These are phyloP conservation scores for Ellobium chinense DNA, from an alignment of 2,888 invertebrate species.

Conservation along the genomic window DNA sequence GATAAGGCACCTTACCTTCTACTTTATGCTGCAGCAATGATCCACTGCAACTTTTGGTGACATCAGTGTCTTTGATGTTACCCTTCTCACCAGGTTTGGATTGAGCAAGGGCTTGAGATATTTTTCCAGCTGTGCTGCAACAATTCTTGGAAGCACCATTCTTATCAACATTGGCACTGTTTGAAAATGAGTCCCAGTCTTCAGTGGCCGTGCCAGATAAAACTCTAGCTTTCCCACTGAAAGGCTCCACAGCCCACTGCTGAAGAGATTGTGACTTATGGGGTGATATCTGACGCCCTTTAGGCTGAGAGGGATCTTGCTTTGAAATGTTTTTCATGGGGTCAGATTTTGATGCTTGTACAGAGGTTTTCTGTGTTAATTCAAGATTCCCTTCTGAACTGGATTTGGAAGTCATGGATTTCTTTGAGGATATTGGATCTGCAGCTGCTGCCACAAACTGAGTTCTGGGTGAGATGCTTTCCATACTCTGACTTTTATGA, in stretches of 20 bases:
- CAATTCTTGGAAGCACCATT: too few relatives aligned
- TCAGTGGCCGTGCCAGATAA: background rate
- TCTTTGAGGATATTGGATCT: background rate
- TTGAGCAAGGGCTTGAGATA: too few relatives aligned
- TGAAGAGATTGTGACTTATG: background rate
- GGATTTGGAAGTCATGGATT: background rate
- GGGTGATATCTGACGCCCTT: background rate
- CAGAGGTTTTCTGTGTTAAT: background rate
- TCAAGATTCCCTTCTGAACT: background rate
- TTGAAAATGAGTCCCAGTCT: conserved; percentile 6
- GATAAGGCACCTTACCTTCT: background rate
- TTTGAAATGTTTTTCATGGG: background rate
- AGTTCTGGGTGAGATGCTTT: conserved; percentile 11
- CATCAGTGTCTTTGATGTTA: background rate
- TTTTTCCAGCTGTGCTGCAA: too few relatives aligned
- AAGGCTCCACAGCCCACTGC: conserved; percentile 20
- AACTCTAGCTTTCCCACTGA: conserved; percentile 33
- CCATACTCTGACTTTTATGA: conserved; percentile 40
- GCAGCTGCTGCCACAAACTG: background rate
- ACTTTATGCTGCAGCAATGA: background rate
- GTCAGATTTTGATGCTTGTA: background rate
- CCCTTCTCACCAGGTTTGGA: background rate
- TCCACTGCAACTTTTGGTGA: background rate
- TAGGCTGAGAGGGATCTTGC: background rate
- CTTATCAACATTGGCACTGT: background rate